phyloP scores from a whole-genome alignment of 1,140 invertebrate genomes.

The Zaprionus vittiger region DNA sequence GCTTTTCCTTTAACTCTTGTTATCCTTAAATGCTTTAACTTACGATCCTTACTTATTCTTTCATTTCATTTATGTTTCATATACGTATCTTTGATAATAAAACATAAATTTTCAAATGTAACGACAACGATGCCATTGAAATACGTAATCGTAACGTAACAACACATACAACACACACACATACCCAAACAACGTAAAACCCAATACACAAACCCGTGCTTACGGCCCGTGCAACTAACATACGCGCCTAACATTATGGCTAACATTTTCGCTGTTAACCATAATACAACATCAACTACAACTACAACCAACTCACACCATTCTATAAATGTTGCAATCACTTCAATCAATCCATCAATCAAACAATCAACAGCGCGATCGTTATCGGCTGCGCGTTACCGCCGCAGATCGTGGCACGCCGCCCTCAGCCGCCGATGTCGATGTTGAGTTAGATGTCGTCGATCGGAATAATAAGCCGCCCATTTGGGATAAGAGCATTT shows the following conservation, averaged over 20 bases:
- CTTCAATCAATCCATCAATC: conserved; percentile 51
- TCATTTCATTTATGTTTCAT: conserved; percentile 64
- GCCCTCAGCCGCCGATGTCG: conserved; percentile 95
- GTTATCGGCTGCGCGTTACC: conserved; percentile 96
- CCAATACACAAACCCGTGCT: conserved; percentile 62
- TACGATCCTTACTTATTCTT: conserved; percentile 27
- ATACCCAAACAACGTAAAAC: conserved; percentile 21
- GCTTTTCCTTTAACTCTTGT: conserved; percentile 37
- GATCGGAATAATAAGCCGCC: conserved; percentile 99
- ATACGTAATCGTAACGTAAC: conserved; percentile 73
- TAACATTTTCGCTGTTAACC: conserved; percentile 52
- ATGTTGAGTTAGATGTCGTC: conserved; percentile 98
- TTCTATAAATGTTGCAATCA: conserved; percentile 30
- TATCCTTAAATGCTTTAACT: conserved; percentile 28
- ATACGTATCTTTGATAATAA: conserved; percentile 41
- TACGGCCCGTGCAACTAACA: conserved; percentile 35
- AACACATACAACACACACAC: conserved; percentile 15
- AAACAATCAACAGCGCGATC: conserved; percentile 91
- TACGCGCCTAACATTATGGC: conserved; percentile 50
- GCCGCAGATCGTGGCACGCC: conserved; percentile 95
- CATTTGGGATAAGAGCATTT: conserved; percentile 96
- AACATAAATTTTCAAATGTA: conserved; percentile 44
- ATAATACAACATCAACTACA: conserved; percentile 29
- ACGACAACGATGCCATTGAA: conserved; percentile 75
- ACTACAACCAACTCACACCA: conserved; percentile 27